Evolutionary conservation across 2,888 invertebrate genomes (phyloP), one percentile per base, ranked within the genome.

Genomic region (Caenorhabditis panamensis): DNA sequence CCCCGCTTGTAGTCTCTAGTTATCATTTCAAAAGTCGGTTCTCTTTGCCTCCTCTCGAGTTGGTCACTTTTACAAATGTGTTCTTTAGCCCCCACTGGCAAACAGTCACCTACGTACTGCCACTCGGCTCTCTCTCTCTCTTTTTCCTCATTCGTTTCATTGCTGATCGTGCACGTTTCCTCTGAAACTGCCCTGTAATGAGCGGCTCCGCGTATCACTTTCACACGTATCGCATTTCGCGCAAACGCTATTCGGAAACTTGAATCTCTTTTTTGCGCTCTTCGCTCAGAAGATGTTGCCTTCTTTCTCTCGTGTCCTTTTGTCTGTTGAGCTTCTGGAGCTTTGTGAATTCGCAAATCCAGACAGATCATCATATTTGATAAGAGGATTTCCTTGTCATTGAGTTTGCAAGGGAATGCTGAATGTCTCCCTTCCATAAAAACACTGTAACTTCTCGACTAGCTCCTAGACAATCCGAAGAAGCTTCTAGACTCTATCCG

Each of bases 201-300:
- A 72, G 72, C 20, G 20, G 1, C 44, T n/a, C 61, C 41, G 47
- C 68, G 20, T 68, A 68, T 61, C 61, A 20, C 51, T 22, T 73
- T 59, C 73, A 66, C 66, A 53, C 28, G 51, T 73, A 59, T 73
- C 73, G 20, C 16, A 59, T 73, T 73, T 73, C 73, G 20, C 24
- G 47, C 44, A 73, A 73, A 73, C 73, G 73, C 73, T 66, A 66
- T 73, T 53, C 59, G 73, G 73, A 73, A 73, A 73, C 66, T 51
- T 51, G 73, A 73, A 59, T 73, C 73, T 44, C 26, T 47, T 26
- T 44, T 20, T 11, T 41, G 37, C 16, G 51, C 16, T 53, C 24
- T 51, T 53, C 51, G n/a, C n/a, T n/a, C 24, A 58, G 59, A 36
- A 47, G 47, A 31, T 41, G 56, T 31, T 31, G n/a, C 41, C 9